Percentiles rank a stretch among this genome's conserved stretches.
Conservation (phyloP, 1,140 invertebrate genomes). For the Psilanteris sp. region DNA sequence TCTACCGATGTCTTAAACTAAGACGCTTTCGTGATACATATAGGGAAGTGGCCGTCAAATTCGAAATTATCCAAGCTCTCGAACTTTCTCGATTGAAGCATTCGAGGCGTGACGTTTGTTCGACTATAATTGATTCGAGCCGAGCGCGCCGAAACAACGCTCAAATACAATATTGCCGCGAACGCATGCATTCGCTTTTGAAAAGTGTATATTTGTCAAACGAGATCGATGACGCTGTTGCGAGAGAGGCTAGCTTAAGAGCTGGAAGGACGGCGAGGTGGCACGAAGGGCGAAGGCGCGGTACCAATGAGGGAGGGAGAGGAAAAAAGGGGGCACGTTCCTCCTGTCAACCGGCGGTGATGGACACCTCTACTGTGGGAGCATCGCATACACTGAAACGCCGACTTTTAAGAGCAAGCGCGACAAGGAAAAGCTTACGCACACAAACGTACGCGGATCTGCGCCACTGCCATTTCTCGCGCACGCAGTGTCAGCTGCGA, state of each 20-base stretch:
- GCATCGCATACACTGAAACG: constrained; percentile 68
- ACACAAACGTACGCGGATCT: constrained; percentile 33
- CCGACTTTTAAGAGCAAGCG: constrained; percentile 64
- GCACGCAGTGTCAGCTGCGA: constrained; percentile 36
- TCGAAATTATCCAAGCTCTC: too few species aligned
- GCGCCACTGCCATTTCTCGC: constrained; percentile 43
- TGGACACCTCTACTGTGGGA: constrained; percentile 79
- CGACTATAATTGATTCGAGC: too few species aligned
- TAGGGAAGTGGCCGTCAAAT: too few species aligned
- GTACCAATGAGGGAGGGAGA: constrained; percentile 47
- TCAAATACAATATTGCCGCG: too few species aligned
- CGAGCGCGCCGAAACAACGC: too few species aligned
- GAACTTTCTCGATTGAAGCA: too few species aligned
- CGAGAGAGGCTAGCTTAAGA: constrained; percentile 62
- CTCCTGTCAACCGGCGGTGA: constrained; percentile 79
- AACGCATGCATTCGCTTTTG: constrained; percentile 49
- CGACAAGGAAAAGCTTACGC: constrained; percentile 56
- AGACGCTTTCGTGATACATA: too few species aligned
- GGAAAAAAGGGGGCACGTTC: constrained; percentile 70
- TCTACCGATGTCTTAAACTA: too few species aligned
- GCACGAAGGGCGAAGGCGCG: constrained; percentile 58
- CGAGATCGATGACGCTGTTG: constrained; percentile 64
- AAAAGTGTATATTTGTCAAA: constrained; percentile 61
- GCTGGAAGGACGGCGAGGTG: constrained; percentile 59
- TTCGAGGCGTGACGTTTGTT: too few species aligned